Conservation (phyloP, 2,113 vertebrate genomes). For the Polypterus bichir region DNA sequence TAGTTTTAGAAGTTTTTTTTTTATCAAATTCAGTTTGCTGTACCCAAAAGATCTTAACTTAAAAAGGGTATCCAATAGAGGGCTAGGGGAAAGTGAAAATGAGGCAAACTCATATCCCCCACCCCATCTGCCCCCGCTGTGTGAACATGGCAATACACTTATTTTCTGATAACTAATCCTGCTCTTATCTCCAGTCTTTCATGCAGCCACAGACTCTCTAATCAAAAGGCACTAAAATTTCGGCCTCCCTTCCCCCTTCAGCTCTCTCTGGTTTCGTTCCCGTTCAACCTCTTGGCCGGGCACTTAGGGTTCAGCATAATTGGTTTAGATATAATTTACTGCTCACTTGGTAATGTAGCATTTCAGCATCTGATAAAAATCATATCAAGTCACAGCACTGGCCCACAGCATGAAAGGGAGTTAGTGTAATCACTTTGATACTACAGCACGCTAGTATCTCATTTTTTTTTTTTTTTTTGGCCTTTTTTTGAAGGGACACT, state of each 20-base stretch:
- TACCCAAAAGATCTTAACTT: too few relatives aligned
- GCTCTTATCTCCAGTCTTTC: conserved; percentile 45
- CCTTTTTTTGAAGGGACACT: conserved; percentile 35
- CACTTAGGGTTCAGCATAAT: conserved; percentile 63
- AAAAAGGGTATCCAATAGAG: too few relatives aligned
- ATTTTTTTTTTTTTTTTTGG: conserved; percentile 1
- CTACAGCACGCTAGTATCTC: conserved; percentile 34
- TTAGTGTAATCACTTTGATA: conserved; percentile 65
- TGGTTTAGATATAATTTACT: conserved; percentile 80
- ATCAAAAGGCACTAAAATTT: conserved; percentile 64
- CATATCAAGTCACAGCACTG: conserved; percentile 66
- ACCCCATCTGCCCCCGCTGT: neutral
- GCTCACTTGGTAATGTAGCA: conserved; percentile 73
- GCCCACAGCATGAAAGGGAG: conserved; percentile 56
- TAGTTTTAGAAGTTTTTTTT: too few relatives aligned
- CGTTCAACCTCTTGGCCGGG: conserved; percentile 37
- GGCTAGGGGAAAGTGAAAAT: too few relatives aligned
- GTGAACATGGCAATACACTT: conserved; percentile 5
- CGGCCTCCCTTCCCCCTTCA: conserved; percentile 31
- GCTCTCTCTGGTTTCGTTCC: conserved; percentile 49
- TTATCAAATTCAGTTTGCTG: too few relatives aligned
- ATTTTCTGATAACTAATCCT: conserved; percentile 9
- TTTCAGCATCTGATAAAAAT: conserved; percentile 78
- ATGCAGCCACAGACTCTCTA: conserved; percentile 58
- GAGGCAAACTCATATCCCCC: too few relatives aligned